phyloP scores from a whole-genome alignment of 1,140 invertebrate genomes.

The Philaenus spumarius region DNA sequence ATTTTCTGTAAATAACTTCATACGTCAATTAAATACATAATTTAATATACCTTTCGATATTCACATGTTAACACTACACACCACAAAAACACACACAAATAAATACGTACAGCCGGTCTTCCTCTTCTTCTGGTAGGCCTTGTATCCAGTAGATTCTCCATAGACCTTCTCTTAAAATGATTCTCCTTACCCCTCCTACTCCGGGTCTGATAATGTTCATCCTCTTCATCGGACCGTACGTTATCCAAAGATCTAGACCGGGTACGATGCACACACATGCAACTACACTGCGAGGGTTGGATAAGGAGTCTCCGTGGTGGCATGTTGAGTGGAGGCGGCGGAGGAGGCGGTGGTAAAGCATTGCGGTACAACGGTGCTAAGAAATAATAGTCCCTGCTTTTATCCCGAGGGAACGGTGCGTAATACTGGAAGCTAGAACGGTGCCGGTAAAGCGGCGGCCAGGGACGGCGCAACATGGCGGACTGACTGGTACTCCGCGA shows the following conservation, averaged over 20 bases:
- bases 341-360: slow-evolving; percentile 50
- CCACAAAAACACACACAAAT: no score
- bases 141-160: slow-evolving; percentile 55
- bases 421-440: slow-evolving; percentile 44
- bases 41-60: no score
- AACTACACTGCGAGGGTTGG: slow-evolving; percentile 27
- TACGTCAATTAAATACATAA: no score
- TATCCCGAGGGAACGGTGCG: slow-evolving; percentile 43
- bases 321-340: slow-evolving; percentile 38
- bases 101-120: slow-evolving; percentile 1
- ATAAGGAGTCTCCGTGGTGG: slow-evolving; percentile 25
- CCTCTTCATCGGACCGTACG: slow-evolving; percentile 44
- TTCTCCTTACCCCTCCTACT: slow-evolving; percentile 47
- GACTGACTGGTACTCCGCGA: background rate
- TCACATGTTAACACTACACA: no score
- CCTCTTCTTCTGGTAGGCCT: slow-evolving; percentile 5
- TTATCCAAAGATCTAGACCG: slow-evolving; percentile 62
- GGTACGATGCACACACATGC: slow-evolving; percentile 35
- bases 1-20: no score
- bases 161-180: slow-evolving; percentile 50
- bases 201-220: slow-evolving; percentile 52
- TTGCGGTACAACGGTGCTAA: slow-evolving; percentile 59
- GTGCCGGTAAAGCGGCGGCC: slow-evolving; percentile 31
- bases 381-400: slow-evolving; percentile 61
- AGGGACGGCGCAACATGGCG: slow-evolving; percentile 30